phyloP scores from a whole-genome alignment of 2,113 vertebrate genomes.

The Patagioenas fasciata region DNA sequence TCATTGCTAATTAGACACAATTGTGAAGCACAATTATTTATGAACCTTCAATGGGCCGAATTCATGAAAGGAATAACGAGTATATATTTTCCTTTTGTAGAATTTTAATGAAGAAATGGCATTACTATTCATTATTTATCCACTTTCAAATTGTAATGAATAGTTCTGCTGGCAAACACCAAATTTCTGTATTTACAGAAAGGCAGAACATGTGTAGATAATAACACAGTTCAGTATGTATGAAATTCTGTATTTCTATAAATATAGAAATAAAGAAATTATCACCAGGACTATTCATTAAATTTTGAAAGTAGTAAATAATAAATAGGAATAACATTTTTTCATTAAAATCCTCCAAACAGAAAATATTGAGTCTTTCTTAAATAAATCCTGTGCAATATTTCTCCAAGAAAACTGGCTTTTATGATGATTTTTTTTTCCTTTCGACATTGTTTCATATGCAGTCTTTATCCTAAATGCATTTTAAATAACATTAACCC shows the following conservation, averaged over 20 bases:
- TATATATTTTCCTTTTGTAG: slow-evolving; percentile 71
- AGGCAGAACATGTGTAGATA: slow-evolving; percentile 56
- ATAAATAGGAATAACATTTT: slow-evolving; percentile 56
- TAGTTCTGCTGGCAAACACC: slow-evolving; percentile 72
- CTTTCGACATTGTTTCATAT: neutral
- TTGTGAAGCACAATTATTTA: slow-evolving; percentile 68
- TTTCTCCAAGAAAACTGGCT: neutral
- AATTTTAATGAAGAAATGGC: slow-evolving; percentile 74
- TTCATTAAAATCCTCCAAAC: slow-evolving; percentile 45
- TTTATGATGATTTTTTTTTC: neutral
- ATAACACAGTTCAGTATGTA: slow-evolving; percentile 48
- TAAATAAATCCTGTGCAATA: neutral
- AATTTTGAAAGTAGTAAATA: slow-evolving; percentile 61
- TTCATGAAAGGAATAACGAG: slow-evolving; percentile 71
- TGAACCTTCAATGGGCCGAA: slow-evolving; percentile 70
- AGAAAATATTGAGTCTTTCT: slow-evolving; percentile 16
- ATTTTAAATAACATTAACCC: slow-evolving; percentile 31
- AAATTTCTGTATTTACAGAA: slow-evolving; percentile 76
- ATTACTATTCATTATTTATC: slow-evolving; percentile 72
- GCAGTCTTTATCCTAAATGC: slow-evolving; percentile 28
- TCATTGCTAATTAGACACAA: slow-evolving; percentile 74
- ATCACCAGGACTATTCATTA: slow-evolving; percentile 63
- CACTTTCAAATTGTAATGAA: slow-evolving; percentile 74
- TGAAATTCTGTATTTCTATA: slow-evolving; percentile 62
- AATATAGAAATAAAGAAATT: slow-evolving; percentile 68